Evolutionary conservation across 2,113 vertebrate species (phyloP).

Genomic region (Salvelinus fontinalis): DNA sequence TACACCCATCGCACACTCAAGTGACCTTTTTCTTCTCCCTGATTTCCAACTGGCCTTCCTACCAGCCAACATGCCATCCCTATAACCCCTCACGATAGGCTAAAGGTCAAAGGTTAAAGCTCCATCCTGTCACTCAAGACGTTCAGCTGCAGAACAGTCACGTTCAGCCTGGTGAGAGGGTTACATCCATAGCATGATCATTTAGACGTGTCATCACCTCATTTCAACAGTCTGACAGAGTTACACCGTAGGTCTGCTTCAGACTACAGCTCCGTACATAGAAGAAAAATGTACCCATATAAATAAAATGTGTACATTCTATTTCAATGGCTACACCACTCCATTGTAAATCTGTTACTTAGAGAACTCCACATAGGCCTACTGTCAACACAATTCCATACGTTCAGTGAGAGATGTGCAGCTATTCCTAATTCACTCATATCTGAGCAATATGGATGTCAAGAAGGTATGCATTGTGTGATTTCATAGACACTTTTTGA

Average conservation of each 20-base stretch:
- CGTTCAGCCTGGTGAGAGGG: conserved; percentile 34
- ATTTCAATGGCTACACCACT: no score
- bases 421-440: no score
- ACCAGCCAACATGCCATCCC: conserved; percentile 2
- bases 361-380: background rate
- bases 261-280: background rate
- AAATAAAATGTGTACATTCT: background rate
- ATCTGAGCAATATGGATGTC: no score
- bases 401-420: no score
- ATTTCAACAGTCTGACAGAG: conserved; percentile 2
- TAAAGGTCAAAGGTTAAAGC: background rate
- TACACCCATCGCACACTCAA: conserved; percentile 14
- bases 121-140: conserved; percentile 19
- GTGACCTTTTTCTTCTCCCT: background rate
- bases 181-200: conserved; percentile 39
- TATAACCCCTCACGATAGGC: background rate
- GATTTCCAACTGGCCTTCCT: background rate
- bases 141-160: conserved; percentile 30
- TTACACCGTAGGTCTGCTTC: background rate
- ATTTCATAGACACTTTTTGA: background rate
- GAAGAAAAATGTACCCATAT: background rate
- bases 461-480: no score
- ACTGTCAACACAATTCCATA: no score
- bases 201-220: conserved; percentile 2
- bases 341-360: background rate